phyloP scores from a whole-genome alignment of 1,140 invertebrate genomes.

The Paraescarpia echinospica region DNA sequence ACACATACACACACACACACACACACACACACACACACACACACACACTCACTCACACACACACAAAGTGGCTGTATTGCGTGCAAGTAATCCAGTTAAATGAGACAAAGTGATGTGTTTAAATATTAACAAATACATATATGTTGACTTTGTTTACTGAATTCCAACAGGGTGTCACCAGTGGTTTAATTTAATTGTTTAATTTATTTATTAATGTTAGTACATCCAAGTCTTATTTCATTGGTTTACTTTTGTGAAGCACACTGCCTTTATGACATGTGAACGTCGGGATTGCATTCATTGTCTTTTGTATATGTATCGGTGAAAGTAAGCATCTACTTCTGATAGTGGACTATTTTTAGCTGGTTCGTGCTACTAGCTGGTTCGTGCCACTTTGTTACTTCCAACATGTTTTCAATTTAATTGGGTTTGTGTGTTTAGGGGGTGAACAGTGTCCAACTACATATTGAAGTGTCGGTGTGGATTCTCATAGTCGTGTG shows the following conservation, averaged over 20 bases:
- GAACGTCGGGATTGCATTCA: not conserved
- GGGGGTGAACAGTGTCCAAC: not conserved
- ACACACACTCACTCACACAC: slow-evolving; percentile 25
- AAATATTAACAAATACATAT: not conserved
- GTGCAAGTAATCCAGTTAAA: not conserved
- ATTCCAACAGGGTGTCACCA: not conserved
- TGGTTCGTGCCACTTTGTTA: not conserved
- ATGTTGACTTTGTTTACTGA: not conserved
- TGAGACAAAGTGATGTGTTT: not conserved
- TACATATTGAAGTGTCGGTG: not conserved
- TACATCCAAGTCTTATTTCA: not conserved
- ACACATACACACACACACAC: no score
- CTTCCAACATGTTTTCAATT: not conserved
- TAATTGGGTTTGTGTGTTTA: not conserved
- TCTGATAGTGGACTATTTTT: not conserved
- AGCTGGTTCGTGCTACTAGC: not conserved
- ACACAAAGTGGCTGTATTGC: not conserved
- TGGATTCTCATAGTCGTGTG: no score
- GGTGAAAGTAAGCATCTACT: no score
- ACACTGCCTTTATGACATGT: not conserved
- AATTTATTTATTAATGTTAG: not conserved
- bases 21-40: no score
- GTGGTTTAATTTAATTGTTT: no score
- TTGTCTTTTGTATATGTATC: not conserved
- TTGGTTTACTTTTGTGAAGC: not conserved